A percentile compares a stretch with the other conserved stretches of the same genome.
Evolutionary conservation across 2,888 invertebrate species (phyloP).

Genomic region (Parelbella ahira): DNA sequence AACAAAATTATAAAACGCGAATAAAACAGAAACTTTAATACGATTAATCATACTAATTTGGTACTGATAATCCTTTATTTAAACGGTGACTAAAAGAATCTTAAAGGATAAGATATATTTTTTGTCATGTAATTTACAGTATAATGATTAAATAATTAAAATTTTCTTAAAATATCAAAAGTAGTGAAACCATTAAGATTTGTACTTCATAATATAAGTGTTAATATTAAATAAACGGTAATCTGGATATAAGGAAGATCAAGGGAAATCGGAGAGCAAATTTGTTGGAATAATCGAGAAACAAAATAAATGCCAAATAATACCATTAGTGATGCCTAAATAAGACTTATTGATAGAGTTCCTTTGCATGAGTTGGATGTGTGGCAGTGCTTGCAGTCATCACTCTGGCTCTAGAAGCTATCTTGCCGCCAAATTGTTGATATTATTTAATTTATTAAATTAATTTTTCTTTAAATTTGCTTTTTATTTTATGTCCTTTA

Average conservation of each 20-base stretch:
- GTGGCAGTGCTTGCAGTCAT: slow-evolving; percentile 28
- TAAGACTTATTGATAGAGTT: slow-evolving; percentile 54
- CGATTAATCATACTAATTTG: too few relatives aligned
- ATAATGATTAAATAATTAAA: too few relatives aligned
- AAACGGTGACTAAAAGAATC: too few relatives aligned
- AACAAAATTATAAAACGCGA: neutral
- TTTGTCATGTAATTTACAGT: too few relatives aligned
- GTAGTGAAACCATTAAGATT: too few relatives aligned
- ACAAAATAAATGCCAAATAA: slow-evolving; percentile 21
- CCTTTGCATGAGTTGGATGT: slow-evolving; percentile 49
- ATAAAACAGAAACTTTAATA: too few relatives aligned
- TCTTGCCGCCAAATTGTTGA: slow-evolving; percentile 76
- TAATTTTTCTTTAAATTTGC: slow-evolving; percentile 30
- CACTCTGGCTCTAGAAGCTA: slow-evolving; percentile 62
- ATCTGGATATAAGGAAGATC: too few relatives aligned
- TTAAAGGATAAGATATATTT: too few relatives aligned
- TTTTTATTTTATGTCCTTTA: slow-evolving; percentile 4
- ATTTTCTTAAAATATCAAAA: too few relatives aligned
- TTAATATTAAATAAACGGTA: too few relatives aligned
- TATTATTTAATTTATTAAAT: slow-evolving; percentile 63
- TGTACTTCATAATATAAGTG: too few relatives aligned
- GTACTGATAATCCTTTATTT: too few relatives aligned
- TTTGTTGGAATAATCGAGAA: neutral
- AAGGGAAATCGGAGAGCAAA: neutral
- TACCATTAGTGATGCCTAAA: slow-evolving; percentile 7